phyloP scores from a whole-genome alignment of 2,113 vertebrate species.

The Paraplagusia blochii region DNA sequence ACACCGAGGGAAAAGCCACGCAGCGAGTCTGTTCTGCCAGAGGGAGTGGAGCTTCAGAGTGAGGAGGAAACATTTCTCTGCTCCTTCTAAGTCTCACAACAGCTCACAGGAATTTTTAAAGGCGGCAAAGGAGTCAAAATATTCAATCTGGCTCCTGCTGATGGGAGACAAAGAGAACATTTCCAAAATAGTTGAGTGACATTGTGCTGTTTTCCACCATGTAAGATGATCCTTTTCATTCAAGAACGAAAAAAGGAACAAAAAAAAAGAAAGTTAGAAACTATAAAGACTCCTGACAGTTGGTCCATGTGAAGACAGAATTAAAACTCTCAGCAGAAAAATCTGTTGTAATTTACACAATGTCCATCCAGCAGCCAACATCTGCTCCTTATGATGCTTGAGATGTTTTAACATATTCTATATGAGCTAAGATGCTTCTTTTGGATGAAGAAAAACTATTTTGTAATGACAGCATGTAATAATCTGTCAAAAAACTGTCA shows the following conservation, averaged over 20 bases:
- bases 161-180: slow-evolving; percentile 26
- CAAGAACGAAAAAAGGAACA: not conserved
- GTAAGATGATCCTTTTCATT: slow-evolving; percentile 28
- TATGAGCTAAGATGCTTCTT: too few relatives aligned
- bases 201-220: slow-evolving; percentile 21
- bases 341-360: not conserved
- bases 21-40: slow-evolving; percentile 49
- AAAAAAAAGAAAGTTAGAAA: not conserved
- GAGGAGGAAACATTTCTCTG: slow-evolving; percentile 54
- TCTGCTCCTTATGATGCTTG: too few relatives aligned
- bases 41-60: slow-evolving; percentile 48
- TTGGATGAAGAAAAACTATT: too few relatives aligned
- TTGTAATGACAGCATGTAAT: too few relatives aligned
- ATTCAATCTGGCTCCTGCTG: slow-evolving; percentile 24
- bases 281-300: not conserved
- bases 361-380: too few relatives aligned
- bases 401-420: too few relatives aligned
- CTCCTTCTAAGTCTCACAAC: slow-evolving; percentile 43
- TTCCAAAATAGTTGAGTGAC: slow-evolving; percentile 15
- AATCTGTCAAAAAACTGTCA: too few relatives aligned
- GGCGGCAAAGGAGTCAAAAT: slow-evolving; percentile 46
- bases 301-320: not conserved
- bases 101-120: slow-evolving; percentile 31
- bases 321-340: not conserved
- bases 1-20: slow-evolving; percentile 45